Conservation (phyloP, 2,888 invertebrate genomes). For the Nebria salina region DNA sequence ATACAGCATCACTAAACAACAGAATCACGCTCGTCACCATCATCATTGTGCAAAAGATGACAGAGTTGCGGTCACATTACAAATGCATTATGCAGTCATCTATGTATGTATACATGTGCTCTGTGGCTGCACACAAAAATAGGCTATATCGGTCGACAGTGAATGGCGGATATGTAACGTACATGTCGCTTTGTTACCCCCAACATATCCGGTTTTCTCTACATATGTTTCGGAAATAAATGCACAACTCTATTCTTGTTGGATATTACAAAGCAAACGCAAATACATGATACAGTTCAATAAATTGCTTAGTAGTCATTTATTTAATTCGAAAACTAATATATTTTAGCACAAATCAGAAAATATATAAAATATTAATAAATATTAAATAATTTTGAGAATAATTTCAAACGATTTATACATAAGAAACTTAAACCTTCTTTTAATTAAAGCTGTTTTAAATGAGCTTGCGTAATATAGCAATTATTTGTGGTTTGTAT, state of each 20-base stretch:
- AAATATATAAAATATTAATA: no score
- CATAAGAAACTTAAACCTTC: no score
- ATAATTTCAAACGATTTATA: no score
- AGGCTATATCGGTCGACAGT: not conserved
- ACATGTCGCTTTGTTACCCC: not conserved
- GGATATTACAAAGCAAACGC: not conserved
- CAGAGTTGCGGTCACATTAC: not conserved
- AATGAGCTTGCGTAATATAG: no score
- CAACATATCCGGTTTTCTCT: not conserved
- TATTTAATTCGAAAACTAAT: no score
- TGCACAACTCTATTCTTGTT: not conserved
- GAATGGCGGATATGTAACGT: not conserved
- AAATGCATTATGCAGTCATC: not conserved
- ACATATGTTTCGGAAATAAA: not conserved
- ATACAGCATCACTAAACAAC: not conserved
- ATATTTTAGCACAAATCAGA: no score
- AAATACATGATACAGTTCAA: not conserved
- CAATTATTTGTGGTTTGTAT: no score
- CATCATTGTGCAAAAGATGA: not conserved
- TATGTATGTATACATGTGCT: not conserved
- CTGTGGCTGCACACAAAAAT: not conserved
- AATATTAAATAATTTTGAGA: no score
- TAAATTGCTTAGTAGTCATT: not conserved
- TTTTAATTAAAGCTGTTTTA: no score
- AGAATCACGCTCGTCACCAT: not conserved